Evolutionary conservation across 2,797 vertebrate genomes (phyloP).

Genomic region (Dryobates pubescens): DNA sequence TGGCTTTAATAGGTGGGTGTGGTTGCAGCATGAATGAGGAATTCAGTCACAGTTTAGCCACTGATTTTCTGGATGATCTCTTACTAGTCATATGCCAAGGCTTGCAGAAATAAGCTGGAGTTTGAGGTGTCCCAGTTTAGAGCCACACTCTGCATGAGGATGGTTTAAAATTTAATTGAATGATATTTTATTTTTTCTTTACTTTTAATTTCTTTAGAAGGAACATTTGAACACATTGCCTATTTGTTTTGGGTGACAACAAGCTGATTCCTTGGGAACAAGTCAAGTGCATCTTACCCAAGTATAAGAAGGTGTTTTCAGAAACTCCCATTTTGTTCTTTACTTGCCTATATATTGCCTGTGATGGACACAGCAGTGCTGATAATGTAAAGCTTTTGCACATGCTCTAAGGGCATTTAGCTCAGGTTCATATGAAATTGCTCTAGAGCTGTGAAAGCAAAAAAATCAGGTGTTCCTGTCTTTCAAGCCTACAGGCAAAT

Average conservation of each 20-base stretch:
- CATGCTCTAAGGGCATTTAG: background rate
- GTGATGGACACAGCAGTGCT: background rate
- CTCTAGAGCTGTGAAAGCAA: background rate
- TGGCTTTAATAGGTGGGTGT: background rate
- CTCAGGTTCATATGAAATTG: background rate
- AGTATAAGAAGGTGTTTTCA: background rate
- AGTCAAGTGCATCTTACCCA: background rate
- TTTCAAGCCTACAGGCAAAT: constrained; percentile 3
- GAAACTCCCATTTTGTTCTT: background rate
- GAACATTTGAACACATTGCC: background rate
- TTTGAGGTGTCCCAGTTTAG: background rate
- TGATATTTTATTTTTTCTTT: background rate
- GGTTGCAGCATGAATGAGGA: background rate
- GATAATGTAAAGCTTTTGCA: background rate
- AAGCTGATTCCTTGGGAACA: background rate
- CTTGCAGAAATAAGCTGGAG: background rate
- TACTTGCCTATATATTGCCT: background rate
- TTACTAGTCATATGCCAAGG: background rate
- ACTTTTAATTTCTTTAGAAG: background rate
- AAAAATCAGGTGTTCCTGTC: background rate
- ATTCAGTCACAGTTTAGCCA: background rate
- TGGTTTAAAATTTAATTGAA: no score
- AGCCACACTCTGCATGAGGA: background rate
- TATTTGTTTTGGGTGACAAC: background rate
- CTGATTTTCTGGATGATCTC: background rate